Evolutionary conservation across 2,113 vertebrate genomes (phyloP).

Genomic region (Ophiodon elongatus): DNA sequence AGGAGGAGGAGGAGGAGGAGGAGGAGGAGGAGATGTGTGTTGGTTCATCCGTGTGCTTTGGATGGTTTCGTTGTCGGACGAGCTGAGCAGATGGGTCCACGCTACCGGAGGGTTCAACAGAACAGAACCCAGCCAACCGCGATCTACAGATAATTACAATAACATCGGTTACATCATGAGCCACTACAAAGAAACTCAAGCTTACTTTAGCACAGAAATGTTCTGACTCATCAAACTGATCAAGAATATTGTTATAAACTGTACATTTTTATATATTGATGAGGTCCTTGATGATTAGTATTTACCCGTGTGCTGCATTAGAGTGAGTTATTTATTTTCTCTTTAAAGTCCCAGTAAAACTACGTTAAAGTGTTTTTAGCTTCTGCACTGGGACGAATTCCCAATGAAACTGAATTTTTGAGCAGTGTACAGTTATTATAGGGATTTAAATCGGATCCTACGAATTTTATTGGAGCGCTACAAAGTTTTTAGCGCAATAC

Average conservation of each 20-base stretch:
- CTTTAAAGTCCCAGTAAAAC: too few species aligned
- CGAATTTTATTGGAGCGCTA: too few species aligned
- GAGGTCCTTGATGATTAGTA: background rate
- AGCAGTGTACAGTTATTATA: too few species aligned
- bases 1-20: background rate
- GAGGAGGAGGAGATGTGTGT: background rate
- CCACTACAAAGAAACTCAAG: background rate
- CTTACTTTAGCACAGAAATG: background rate
- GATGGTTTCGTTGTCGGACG: slow-evolving; percentile 29
- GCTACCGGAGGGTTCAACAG: slow-evolving; percentile 53
- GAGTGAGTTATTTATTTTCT: background rate
- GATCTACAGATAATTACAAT: slow-evolving; percentile 45
- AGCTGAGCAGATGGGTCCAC: slow-evolving; percentile 76
- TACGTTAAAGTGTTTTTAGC: background rate
- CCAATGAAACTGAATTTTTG: too few species aligned
- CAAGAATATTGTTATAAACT: background rate
- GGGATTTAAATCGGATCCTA: too few species aligned
- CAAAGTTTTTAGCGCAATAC: too few species aligned
- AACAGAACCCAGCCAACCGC: slow-evolving; percentile 40
- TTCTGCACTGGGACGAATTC: too few species aligned
- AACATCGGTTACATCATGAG: slow-evolving; percentile 52
- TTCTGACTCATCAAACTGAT: background rate
- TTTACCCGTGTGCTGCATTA: background rate
- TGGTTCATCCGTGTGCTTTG: slow-evolving; percentile 37
- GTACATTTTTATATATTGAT: background rate